Percentiles rank a stretch among this genome's conserved stretches.
These are phyloP conservation scores for Phocides pigmalion DNA, from an alignment of 1,140 invertebrate genomes.

Conservation along the genomic window DNA sequence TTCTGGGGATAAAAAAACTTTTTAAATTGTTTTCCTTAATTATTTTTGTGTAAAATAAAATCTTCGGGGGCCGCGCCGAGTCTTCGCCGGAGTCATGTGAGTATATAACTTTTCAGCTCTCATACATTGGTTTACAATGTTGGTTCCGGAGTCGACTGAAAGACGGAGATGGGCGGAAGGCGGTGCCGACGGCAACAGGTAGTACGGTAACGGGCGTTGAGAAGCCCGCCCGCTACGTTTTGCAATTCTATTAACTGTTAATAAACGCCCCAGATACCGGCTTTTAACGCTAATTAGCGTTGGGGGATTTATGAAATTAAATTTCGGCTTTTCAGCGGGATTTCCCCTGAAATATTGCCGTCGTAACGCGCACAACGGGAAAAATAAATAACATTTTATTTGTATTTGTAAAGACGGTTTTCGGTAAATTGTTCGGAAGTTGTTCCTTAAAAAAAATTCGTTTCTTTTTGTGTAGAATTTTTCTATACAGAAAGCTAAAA, in stretches of 20 bases:
- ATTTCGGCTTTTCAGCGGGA: slow-evolving; percentile 45
- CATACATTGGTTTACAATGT: slow-evolving; percentile 29
- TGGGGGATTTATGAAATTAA: slow-evolving; percentile 55
- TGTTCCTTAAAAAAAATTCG: too few relatives aligned
- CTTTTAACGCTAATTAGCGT: slow-evolving; percentile 59
- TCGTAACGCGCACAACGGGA: slow-evolving; percentile 33
- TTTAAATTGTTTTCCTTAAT: slow-evolving; percentile 57
- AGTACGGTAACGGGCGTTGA: slow-evolving; percentile 58
- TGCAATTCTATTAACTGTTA: slow-evolving; percentile 68
- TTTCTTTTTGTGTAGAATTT: too few relatives aligned
- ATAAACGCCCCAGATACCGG: slow-evolving; percentile 57
- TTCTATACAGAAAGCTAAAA: too few relatives aligned
- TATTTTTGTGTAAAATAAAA: slow-evolving; percentile 65
- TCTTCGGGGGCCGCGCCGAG: slow-evolving; percentile 32
- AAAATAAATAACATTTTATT: slow-evolving; percentile 1
- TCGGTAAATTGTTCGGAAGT: too few relatives aligned
- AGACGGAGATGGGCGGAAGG: slow-evolving; percentile 73
- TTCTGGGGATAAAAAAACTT: slow-evolving; percentile 43
- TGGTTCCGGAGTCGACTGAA: slow-evolving; percentile 27
- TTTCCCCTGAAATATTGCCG: slow-evolving; percentile 42
- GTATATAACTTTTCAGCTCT: slow-evolving; percentile 43
- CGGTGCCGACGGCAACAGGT: slow-evolving; percentile 81
- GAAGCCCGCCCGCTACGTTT: slow-evolving; percentile 56
- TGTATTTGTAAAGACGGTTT: slow-evolving; percentile 16
- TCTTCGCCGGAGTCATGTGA: slow-evolving; percentile 32